Percentiles rank a stretch among this genome's conserved stretches.
phyloP scores from a whole-genome alignment of 1,140 invertebrate genomes.

The Saxidomus purpurata region DNA sequence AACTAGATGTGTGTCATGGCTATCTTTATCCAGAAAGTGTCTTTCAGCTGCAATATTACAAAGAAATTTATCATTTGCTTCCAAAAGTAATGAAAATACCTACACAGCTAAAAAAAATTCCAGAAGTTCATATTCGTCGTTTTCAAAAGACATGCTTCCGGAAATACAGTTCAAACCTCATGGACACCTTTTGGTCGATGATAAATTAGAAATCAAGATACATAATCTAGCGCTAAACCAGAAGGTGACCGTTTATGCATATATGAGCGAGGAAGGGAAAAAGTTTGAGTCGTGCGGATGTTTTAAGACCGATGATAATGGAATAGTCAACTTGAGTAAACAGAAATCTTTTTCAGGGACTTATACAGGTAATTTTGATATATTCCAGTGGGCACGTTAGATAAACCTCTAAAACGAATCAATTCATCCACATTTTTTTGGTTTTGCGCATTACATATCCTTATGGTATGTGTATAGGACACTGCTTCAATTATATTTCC shows the following conservation, averaged over 20 bases:
- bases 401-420: too few relatives aligned
- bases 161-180: slow-evolving; percentile 1
- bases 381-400: too few relatives aligned
- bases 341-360: slow-evolving; percentile 62
- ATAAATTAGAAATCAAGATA: slow-evolving; percentile 27
- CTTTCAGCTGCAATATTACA: too few relatives aligned
- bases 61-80: too few relatives aligned
- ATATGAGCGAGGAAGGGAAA: slow-evolving; percentile 52
- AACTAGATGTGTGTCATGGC: too few relatives aligned
- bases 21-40: too few relatives aligned
- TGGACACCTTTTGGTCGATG: slow-evolving; percentile 56
- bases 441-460: too few relatives aligned
- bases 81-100: too few relatives aligned
- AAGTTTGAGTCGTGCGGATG: slow-evolving; percentile 56
- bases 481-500: too few relatives aligned
- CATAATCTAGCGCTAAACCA: slow-evolving; percentile 48
- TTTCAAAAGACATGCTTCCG: slow-evolving; percentile 15
- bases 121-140: background rate
- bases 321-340: slow-evolving; percentile 60
- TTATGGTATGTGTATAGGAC: too few relatives aligned
- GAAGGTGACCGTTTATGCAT: slow-evolving; percentile 57
- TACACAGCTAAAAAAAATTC: background rate
- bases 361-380: slow-evolving; percentile 54
- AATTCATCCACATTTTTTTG: too few relatives aligned
- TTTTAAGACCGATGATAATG: slow-evolving; percentile 56